Conservation (phyloP, 2,797 vertebrate genomes). For the Phyllotis vaccarum region DNA sequence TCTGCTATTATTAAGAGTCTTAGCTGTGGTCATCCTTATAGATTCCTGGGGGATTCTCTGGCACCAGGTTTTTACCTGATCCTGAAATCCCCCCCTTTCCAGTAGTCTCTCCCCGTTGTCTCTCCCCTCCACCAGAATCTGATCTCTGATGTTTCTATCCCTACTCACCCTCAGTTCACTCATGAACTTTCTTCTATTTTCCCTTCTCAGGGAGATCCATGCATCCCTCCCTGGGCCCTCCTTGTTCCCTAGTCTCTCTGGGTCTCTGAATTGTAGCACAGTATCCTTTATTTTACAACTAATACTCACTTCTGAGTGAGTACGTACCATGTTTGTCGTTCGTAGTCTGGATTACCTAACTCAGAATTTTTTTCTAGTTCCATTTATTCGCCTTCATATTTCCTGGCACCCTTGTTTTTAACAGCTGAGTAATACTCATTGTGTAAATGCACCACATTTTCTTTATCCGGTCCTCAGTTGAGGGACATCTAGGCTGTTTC, state of each 20-base stretch:
- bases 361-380: background rate
- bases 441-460: background rate
- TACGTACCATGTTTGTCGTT: background rate
- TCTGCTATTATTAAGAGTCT: background rate
- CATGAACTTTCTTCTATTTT: background rate
- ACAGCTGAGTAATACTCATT: background rate
- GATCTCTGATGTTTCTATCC: background rate
- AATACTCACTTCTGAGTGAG: background rate
- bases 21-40: too few relatives aligned
- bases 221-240: background rate
- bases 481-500: background rate
- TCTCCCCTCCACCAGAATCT: background rate
- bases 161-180: background rate
- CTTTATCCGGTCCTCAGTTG: background rate
- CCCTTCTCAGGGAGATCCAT: background rate
- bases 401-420: background rate
- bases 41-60: background rate
- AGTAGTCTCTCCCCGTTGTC: background rate
- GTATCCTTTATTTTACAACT: background rate
- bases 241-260: background rate
- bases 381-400: background rate
- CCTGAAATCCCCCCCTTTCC: background rate
- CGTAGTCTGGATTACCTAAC: background rate
- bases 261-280: background rate
- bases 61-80: background rate